Evolutionary conservation across 1,140 invertebrate genomes (phyloP), one percentile per base, ranked within the genome.

Genomic region (Wiebesia pumilae): DNA sequence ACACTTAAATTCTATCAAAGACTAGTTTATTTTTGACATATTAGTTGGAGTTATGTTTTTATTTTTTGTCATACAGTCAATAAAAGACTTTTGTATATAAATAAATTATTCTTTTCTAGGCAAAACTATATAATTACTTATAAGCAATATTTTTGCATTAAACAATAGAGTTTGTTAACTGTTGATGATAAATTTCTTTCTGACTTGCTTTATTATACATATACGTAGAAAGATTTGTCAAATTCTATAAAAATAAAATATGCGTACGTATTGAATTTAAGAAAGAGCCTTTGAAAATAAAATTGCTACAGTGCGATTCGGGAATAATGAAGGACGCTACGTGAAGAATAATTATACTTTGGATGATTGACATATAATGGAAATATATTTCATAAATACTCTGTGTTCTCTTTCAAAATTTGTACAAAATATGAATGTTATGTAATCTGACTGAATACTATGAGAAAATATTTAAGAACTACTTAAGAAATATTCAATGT

Each of bases 291-390:
- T 71, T 0, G n/a, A 43, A 43, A 75, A 38, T 43, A 75, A 38
- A 75, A 75, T 12, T 0, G 16, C 16, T 40, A 73, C 0, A 27
- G 24, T 75, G 21, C n/a, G 14, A 75, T 75, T 75, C 6, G 71
- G 38, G 14, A 75, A 75, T 43, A 24, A 43, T 12, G 38, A 40
- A 73, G 19, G 10, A 73, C 21, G 10, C n/a, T 43, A 9, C 7
- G 6, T 43, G 3, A 75, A 75, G 38, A 43, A 75, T 75, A 75
- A 75, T 75, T 75, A 75, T 40, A 75, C 40, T 75, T 43, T 27
- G 6, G 4, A 27, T 43, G 38, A 75, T 75, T 33, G 71, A 75
- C 24, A n/a, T 43, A 19, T 43, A 75, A 75, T 75, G 40, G 38
- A 12, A 75, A 75, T 75, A 75, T 75, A 75, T 43, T 40, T 75